Evolutionary conservation across 2,888 invertebrate species (phyloP).

Genomic region (Catocala sponsa): DNA sequence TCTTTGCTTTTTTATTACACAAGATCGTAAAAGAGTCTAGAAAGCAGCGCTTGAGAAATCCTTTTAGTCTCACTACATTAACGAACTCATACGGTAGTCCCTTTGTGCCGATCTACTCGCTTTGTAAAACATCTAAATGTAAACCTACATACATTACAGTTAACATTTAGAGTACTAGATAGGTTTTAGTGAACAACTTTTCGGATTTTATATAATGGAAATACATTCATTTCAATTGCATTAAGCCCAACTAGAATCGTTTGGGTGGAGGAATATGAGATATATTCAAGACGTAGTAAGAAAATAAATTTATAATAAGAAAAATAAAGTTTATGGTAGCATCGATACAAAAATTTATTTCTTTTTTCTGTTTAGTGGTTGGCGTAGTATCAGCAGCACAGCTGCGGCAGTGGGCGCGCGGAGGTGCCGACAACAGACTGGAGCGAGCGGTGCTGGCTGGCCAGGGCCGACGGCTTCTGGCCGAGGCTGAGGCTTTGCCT

Average conservation of each 20-base stretch:
- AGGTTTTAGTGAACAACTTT: too few relatives aligned
- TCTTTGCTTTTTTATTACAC: neutral
- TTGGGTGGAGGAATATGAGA: too few relatives aligned
- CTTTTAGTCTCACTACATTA: conserved; percentile 12
- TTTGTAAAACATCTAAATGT: neutral
- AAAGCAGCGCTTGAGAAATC: neutral
- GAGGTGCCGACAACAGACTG: conserved; percentile 74
- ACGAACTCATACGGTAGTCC: conserved; percentile 1
- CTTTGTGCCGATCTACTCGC: neutral
- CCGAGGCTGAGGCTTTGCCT: conserved; percentile 69
- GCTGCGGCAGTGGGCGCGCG: conserved; percentile 77
- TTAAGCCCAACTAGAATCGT: too few relatives aligned
- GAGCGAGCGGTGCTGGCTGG: conserved; percentile 82
- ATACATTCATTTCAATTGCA: too few relatives aligned
- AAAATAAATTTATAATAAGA: too few relatives aligned
- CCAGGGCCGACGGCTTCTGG: conserved; percentile 76
- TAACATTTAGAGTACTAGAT: too few relatives aligned
- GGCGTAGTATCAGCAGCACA: conserved; percentile 72
- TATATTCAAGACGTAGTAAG: too few relatives aligned
- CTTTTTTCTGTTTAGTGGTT: conserved; percentile 59
- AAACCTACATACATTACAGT: too few relatives aligned
- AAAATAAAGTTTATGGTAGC: too few relatives aligned
- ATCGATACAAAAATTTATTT: too few relatives aligned
- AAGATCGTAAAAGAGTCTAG: neutral
- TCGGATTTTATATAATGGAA: too few relatives aligned